phyloP scores from a whole-genome alignment of 2,113 vertebrate species.

The Tamias sibiricus region DNA sequence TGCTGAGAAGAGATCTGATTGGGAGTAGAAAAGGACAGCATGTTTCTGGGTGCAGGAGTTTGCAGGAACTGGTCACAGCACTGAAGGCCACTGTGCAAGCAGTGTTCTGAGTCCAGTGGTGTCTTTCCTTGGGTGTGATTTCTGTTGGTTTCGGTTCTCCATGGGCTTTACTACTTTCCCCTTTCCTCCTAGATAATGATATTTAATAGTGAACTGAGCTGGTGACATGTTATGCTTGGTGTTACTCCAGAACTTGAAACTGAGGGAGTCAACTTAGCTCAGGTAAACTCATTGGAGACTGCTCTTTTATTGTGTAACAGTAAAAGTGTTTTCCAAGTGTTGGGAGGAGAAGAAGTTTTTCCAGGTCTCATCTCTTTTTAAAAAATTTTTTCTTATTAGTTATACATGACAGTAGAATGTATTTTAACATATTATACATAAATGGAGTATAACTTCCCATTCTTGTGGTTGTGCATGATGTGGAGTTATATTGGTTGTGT shows the following conservation, averaged over 20 bases:
- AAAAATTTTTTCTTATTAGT: too few relatives aligned
- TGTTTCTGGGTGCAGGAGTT: background rate
- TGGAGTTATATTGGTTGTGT: too few relatives aligned
- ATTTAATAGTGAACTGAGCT: background rate
- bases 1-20: background rate
- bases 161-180: background rate
- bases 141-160: background rate
- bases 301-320: background rate
- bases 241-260: background rate
- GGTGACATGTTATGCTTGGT: background rate
- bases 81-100: background rate
- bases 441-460: too few relatives aligned
- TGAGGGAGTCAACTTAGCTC: background rate
- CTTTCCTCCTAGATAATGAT: background rate
- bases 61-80: background rate
- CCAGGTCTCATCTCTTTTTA: background rate
- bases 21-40: background rate
- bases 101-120: background rate
- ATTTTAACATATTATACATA: too few relatives aligned
- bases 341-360: constrained; percentile 4
- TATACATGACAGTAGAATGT: too few relatives aligned
- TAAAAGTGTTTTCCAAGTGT: background rate
- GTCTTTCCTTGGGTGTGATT: constrained; percentile 28
- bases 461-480: too few relatives aligned
- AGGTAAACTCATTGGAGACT: background rate